A percentile compares a stretch with the other conserved stretches of the same genome.
phyloP scores from a whole-genome alignment of 30 jellyfish, hydroid and myxozoan species.

The Hydra vulgaris region DNA sequence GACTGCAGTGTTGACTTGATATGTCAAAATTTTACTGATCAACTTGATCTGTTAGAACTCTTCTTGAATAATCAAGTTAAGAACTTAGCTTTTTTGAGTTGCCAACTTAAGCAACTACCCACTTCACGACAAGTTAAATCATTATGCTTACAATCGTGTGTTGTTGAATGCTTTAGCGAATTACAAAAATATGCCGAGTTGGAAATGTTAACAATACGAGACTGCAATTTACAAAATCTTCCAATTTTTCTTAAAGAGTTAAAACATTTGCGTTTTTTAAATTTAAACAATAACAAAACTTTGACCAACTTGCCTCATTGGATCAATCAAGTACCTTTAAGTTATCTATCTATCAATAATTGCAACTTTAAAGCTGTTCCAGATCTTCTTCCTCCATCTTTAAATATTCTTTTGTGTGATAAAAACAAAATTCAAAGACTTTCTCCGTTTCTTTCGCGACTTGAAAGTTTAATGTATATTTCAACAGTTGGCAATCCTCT shows the following conservation, averaged over 20 bases:
- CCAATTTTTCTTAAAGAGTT: conserved; percentile 3
- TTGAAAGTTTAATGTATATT: not conserved
- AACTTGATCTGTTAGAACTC: conserved; percentile 21
- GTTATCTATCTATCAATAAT: not conserved
- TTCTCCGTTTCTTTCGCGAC: conserved; percentile 25
- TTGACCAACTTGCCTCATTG: conserved; percentile 12
- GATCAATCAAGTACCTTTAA: conserved; percentile 5
- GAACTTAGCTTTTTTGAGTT: not conserved
- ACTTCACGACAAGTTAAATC: not conserved
- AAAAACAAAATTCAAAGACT: conserved; percentile 4
- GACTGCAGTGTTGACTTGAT: not conserved
- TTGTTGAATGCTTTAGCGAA: conserved; percentile 1
- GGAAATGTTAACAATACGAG: not conserved
- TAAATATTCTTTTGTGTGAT: not conserved
- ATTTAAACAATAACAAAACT: not conserved
- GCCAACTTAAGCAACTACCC: conserved; percentile 11
- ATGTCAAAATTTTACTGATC: not conserved
- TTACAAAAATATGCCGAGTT: not conserved
- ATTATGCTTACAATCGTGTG: conserved; percentile 5
- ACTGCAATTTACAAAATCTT: not conserved
- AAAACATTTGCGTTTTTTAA: conserved; percentile 1
- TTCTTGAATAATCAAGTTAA: not conserved
- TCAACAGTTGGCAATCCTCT: conserved; percentile 19
- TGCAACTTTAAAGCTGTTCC: not conserved
- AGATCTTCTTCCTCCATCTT: conserved; percentile 20